These are phyloP conservation scores for Macaca nemestrina DNA, from an alignment of 2,113 vertebrate genomes.

Conservation along the genomic window DNA sequence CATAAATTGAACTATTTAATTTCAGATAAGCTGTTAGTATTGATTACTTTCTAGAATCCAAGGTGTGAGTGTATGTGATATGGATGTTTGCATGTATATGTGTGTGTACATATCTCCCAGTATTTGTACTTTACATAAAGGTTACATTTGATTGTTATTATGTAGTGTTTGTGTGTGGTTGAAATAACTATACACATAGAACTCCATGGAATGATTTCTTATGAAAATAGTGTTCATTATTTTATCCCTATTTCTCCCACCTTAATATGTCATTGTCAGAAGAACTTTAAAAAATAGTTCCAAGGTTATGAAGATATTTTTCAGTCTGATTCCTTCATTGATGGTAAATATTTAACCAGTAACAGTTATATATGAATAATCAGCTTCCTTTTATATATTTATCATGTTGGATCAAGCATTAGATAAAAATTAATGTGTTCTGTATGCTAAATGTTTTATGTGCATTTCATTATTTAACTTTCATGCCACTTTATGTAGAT, in stretches of 20 bases:
- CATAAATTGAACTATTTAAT: background rate
- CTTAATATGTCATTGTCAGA: background rate
- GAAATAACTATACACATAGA: background rate
- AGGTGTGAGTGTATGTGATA: background rate
- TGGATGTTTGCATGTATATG: background rate
- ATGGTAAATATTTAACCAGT: conserved; percentile 20
- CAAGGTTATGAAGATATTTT: conserved; percentile 17
- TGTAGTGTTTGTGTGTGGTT: background rate
- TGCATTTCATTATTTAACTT: background rate
- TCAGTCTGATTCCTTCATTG: conserved; percentile 19
- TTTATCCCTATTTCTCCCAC: background rate
- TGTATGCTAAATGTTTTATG: background rate
- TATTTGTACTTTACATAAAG: background rate
- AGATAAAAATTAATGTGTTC: background rate
- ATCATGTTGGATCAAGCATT: background rate
- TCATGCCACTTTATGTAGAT: background rate
- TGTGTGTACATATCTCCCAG: background rate
- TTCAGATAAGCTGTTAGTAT: background rate
- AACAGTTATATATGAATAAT: background rate
- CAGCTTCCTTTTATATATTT: background rate
- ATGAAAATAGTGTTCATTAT: background rate
- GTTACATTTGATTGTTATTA: background rate
- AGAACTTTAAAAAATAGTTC: conserved; percentile 42
- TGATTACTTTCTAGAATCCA: background rate
- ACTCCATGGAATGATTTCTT: background rate